phyloP scores from a whole-genome alignment of 2,797 vertebrate species.

The Catharus ustulatus region DNA sequence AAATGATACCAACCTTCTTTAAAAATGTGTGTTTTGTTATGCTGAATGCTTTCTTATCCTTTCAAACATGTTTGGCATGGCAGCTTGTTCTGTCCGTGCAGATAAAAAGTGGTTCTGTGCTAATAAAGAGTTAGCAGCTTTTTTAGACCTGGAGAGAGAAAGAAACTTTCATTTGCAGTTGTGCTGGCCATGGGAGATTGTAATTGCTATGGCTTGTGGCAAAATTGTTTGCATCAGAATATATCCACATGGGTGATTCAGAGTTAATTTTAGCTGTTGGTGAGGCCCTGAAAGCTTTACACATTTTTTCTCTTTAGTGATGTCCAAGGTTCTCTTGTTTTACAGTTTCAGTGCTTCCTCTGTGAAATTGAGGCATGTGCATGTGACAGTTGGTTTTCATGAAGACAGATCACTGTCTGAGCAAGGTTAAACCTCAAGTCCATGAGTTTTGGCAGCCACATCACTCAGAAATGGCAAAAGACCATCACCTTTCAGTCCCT shows the following conservation, averaged over 20 bases:
- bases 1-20: constrained; percentile 13
- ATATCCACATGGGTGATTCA: constrained; percentile 31
- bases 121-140: constrained; percentile 34
- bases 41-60: constrained; percentile 27
- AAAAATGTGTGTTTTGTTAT: not conserved
- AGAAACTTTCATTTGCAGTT: not conserved
- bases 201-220: not conserved
- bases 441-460: constrained; percentile 67
- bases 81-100: constrained; percentile 27
- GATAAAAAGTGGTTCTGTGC: not conserved
- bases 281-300: constrained; percentile 6
- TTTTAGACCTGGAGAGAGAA: not conserved
- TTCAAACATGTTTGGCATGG: not conserved
- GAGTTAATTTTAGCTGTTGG: constrained; percentile 69
- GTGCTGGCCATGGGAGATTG: constrained; percentile 3
- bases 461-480: constrained; percentile 73
- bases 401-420: constrained; percentile 78
- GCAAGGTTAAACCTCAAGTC: constrained; percentile 79
- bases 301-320: constrained; percentile 75
- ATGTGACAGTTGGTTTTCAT: constrained; percentile 74
- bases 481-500: constrained; percentile 59
- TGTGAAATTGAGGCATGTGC: constrained; percentile 77
- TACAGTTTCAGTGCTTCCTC: constrained; percentile 65
- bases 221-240: constrained; percentile 27
- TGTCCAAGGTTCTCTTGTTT: constrained; percentile 69